A percentile compares a stretch with the other conserved stretches of the same genome.
phyloP scores from a whole-genome alignment of 2,797 vertebrate species.

The Rhabdophis nuchalis region DNA sequence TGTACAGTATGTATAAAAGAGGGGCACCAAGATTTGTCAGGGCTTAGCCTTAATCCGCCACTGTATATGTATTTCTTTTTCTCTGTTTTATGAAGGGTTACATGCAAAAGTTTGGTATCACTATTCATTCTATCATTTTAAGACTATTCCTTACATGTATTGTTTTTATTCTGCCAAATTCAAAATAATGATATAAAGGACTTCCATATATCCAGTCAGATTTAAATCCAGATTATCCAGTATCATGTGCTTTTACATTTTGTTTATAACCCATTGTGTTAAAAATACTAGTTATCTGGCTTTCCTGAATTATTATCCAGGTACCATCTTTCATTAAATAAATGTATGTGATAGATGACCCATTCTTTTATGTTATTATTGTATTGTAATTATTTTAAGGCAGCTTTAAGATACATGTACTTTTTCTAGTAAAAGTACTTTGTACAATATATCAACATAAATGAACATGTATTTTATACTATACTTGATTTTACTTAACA shows the following conservation, averaged over 20 bases:
- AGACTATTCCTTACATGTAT: neutral
- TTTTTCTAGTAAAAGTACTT: neutral
- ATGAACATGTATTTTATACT: neutral
- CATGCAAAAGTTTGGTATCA: neutral
- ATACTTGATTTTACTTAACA: neutral
- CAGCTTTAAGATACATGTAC: neutral
- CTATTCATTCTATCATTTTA: neutral
- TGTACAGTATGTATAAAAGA: too few relatives aligned
- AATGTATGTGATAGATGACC: neutral
- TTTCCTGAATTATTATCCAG: neutral
- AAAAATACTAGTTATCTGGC: neutral
- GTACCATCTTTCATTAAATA: neutral
- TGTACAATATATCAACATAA: neutral
- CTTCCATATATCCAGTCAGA: neutral
- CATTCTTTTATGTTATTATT: neutral
- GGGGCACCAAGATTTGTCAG: too few relatives aligned
- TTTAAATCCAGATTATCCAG: neutral
- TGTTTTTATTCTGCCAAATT: neutral
- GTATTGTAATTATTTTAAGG: neutral
- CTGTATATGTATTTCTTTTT: neutral
- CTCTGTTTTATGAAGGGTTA: neutral
- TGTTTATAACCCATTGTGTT: too few relatives aligned
- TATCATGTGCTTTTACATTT: neutral
- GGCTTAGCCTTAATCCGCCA: too few relatives aligned
- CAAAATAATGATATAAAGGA: neutral